Conservation (phyloP, 2,888 invertebrate genomes). For the Thymelicus acteon region DNA sequence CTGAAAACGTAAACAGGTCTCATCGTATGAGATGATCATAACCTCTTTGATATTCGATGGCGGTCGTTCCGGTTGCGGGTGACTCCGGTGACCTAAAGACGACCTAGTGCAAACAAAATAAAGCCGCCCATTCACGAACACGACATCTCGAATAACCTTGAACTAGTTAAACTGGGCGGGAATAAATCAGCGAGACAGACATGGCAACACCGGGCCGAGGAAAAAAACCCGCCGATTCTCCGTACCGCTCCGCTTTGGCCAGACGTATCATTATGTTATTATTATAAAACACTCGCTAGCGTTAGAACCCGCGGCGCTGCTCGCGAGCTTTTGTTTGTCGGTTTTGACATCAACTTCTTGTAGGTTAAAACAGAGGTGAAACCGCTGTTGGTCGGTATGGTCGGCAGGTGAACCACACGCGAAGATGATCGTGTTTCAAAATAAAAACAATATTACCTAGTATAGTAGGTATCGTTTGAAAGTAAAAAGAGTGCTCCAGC, state of each 20-base stretch:
- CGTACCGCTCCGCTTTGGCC: conserved; percentile 70
- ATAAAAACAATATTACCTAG: background rate
- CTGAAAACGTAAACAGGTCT: background rate
- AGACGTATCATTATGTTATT: conserved; percentile 82
- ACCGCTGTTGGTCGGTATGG: conserved; percentile 7
- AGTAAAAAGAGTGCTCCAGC: too few relatives aligned
- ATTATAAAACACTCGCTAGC: conserved; percentile 60
- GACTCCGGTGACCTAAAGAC: conserved; percentile 75
- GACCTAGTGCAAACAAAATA: conserved; percentile 76
- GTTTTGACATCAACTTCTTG: conserved; percentile 21
- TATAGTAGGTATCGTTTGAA: background rate
- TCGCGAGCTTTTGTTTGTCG: conserved; percentile 28
- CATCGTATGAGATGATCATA: conserved; percentile 15
- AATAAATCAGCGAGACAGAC: conserved; percentile 67
- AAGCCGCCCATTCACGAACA: conserved; percentile 74
- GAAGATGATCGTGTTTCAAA: background rate
- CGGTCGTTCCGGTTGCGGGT: conserved; percentile 63
- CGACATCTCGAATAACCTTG: conserved; percentile 69
- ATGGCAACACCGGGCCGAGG: conserved; percentile 64
- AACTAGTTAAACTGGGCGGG: conserved; percentile 78
- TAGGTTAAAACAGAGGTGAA: conserved; percentile 34
- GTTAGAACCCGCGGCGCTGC: conserved; percentile 42
- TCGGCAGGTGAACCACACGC: conserved; percentile 15
- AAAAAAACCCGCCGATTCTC: conserved; percentile 67
- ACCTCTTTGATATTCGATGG: conserved; percentile 61